Evolutionary conservation across 2,888 invertebrate species (phyloP), one percentile per base, ranked within the genome.

Genomic region (Cryptus viduatorius): DNA sequence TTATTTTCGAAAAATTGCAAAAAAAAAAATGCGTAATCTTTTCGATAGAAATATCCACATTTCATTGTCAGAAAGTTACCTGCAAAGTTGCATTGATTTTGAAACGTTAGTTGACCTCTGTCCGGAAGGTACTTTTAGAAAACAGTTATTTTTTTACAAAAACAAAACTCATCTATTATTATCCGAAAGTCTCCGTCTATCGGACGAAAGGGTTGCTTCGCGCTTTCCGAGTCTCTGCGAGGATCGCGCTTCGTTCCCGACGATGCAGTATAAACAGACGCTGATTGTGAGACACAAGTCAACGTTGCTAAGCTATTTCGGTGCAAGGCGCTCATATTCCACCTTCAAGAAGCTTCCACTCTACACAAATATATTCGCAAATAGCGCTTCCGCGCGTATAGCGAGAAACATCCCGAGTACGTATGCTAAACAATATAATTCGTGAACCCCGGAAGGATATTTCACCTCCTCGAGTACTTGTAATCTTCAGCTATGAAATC

Each of bases 341-440:
- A 56, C 53, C 29, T 59, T 46, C 67, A 68, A 65, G 53, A 56
- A 50, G 14, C 19, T 16, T 37, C 53, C 12, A 19, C 24, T 37
- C 53, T 5, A 7, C 10, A 7, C 53, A 5, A 61, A 68, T 73
- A 48, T 53, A 67, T 42, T 44, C 31, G 42, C 44, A 59, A 48
- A 69, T 31, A 12, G 29, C 14, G 37, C 5, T n/a, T 42, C 42
- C 46, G 61, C 65, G n/a, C 59, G 31, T 46, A 72, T n/a, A n/a
- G 16, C 29, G 10, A 67, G 79, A 50, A 71, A 48, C 37, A 76
- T 76, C 46, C n/a, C 59, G 42, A n/a, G 46, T 44, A 61, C 29
- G 44, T 53, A 59, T 67, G 59, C 79, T 83, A 76, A 83, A 83
- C 79, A 83, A 79, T 76, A 76, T 79, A 83, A 83, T 80, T 80